Evolutionary conservation across 2,888 invertebrate genomes (phyloP).

Genomic region (Mimas tiliae): DNA sequence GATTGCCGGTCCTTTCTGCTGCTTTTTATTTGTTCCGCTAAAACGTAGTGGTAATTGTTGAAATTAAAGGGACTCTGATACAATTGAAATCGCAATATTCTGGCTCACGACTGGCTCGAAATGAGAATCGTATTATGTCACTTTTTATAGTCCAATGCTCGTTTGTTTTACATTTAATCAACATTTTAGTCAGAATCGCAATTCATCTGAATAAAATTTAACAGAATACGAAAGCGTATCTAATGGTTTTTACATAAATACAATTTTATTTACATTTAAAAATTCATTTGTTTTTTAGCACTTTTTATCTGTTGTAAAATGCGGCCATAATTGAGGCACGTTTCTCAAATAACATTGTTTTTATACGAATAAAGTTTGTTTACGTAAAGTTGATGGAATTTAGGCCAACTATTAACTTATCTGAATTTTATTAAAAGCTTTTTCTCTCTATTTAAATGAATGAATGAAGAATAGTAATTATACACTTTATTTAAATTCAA

Average conservation of each 20-base stretch:
- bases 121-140: slow-evolving; percentile 27
- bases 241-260: background rate
- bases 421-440: background rate
- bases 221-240: background rate
- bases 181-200: slow-evolving; percentile 22
- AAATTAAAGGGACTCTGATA: slow-evolving; percentile 40
- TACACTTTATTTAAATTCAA: background rate
- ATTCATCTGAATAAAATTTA: slow-evolving; percentile 4
- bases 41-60: slow-evolving; percentile 42
- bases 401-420: background rate
- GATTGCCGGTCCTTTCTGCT: slow-evolving; percentile 51
- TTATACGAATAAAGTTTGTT: background rate
- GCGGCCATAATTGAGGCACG: background rate
- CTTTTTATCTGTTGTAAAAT: background rate
- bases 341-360: background rate
- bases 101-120: slow-evolving; percentile 16
- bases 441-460: background rate
- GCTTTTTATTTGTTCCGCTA: slow-evolving; percentile 46
- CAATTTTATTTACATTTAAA: slow-evolving; percentile 1
- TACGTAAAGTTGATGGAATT: background rate
- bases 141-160: slow-evolving; percentile 25
- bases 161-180: slow-evolving; percentile 28
- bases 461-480: background rate
- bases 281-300: background rate
- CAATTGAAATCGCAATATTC: slow-evolving; percentile 39